Conservation (phyloP, 2,888 invertebrate species). For the Alentia gelatinosa region DNA sequence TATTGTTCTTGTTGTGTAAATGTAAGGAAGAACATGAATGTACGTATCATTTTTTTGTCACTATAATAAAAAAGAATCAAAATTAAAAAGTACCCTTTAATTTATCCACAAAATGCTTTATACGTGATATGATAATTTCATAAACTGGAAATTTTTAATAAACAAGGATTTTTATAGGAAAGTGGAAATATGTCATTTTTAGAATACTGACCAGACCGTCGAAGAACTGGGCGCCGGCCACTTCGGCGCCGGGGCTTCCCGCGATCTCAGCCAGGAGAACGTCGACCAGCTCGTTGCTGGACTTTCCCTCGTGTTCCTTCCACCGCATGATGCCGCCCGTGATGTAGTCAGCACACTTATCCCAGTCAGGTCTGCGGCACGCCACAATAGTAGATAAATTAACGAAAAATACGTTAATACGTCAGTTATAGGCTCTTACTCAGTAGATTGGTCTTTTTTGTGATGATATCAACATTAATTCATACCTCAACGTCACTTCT, state of each 20-base stretch:
- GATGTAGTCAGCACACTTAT: constrained; percentile 76
- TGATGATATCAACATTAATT: too few relatives aligned
- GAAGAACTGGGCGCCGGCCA: constrained; percentile 75
- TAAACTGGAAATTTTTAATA: too few relatives aligned
- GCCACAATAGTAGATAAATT: too few relatives aligned
- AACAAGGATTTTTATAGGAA: neutral
- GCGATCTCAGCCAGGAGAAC: constrained; percentile 76
- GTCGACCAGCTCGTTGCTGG: constrained; percentile 77
- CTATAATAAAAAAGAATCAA: neutral
- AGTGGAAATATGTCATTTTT: neutral
- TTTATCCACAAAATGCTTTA: too few relatives aligned
- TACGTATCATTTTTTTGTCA: neutral
- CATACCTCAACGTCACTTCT: too few relatives aligned
- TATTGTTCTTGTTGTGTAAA: too few relatives aligned
- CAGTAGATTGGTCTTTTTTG: too few relatives aligned
- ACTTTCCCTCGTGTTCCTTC: constrained; percentile 77
- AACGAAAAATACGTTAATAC: too few relatives aligned
- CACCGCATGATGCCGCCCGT: constrained; percentile 76
- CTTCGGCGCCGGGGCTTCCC: constrained; percentile 69
- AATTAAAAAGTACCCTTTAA: neutral
- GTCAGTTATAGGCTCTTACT: too few relatives aligned
- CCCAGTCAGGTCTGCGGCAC: constrained; percentile 77
- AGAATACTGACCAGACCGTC: constrained; percentile 74
- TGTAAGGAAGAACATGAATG: neutral
- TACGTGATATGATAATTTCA: too few relatives aligned